Conservation (phyloP, 2,888 invertebrate genomes). For the Clitarchus hookeri region DNA sequence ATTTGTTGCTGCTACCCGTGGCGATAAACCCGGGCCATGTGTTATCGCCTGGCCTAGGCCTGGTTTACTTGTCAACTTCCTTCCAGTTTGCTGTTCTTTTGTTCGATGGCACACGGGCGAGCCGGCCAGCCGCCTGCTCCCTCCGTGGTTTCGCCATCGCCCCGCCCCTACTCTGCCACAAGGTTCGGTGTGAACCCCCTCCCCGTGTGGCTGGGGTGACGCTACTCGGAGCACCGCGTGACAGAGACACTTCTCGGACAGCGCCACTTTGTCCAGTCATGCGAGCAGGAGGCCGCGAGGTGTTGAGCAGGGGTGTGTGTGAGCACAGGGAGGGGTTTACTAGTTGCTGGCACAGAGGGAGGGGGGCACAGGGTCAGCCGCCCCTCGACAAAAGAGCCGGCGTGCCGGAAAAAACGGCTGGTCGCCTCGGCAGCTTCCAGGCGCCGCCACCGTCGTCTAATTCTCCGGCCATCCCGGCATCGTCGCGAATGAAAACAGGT, state of each 20-base stretch:
- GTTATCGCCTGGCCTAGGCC: constrained; percentile 14
- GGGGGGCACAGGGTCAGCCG: background rate
- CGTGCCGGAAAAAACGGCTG: background rate
- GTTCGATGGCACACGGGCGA: background rate
- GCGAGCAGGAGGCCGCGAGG: background rate
- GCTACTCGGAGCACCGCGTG: background rate
- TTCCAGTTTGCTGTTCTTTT: constrained; percentile 10
- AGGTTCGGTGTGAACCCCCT: background rate
- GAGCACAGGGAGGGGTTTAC: background rate
- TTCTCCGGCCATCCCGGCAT: no score
- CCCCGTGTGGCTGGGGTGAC: background rate
- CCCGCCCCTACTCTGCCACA: background rate
- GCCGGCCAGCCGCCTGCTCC: background rate
- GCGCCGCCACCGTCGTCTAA: background rate
- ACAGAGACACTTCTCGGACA: background rate
- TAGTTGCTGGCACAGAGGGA: background rate
- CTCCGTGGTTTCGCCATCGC: background rate
- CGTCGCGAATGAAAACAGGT: no score
- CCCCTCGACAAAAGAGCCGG: background rate
- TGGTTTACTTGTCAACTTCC: constrained; percentile 8
- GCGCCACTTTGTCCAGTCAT: background rate
- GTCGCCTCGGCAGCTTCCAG: background rate
- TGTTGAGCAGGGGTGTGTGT: background rate
- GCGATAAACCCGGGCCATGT: background rate
- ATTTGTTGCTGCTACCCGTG: background rate